Base-by-base conservation (phyloP, 2,113 vertebrate genomes). In the Conger conger region DNA sequence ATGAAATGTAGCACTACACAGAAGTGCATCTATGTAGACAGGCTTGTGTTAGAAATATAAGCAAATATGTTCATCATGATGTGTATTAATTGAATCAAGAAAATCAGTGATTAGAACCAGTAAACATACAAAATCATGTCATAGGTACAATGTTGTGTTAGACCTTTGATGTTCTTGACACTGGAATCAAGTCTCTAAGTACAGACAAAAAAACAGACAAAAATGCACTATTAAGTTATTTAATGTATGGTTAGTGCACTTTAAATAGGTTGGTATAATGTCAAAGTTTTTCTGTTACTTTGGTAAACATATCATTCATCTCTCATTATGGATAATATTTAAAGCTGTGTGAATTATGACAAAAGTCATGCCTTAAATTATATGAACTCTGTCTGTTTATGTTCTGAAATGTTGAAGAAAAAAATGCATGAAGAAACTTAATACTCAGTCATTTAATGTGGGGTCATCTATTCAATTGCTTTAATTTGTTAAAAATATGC, bases 141-240 rank as follows among this genome's bases (percentile, higher is more conserved):
- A 2, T 78, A 3, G 38, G 68, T 73, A 11, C 27, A 33, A 73
- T 73, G 68, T 1, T 37, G 30, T 37, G 13, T 78, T 78, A 20
- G 35, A 78, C 68, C 7, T 78, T 6, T n/a, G 16, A 23, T 37
- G 33, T 78, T 78, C 33, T 20, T 78, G 76, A 38, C 17, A 37
- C 36, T 78, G 37, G 38, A 36, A 23, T 36, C 36, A 73, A 78
- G 18, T 78, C 76, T 78, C 76, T 38, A 18, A 78, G 15, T 37
- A 37, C 38, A 6, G 23, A 63, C 18, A 63, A 63, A 23, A 50
- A 73, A 23, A n/a, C 13, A 73, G 30, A 13, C 27, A n/a, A 68
- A 20, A n/a, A 27, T 73, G 27, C 68, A 30, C 68, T 23, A 78
- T 78, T 37, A 78, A 78, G 76, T 78, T 37, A 78, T 78, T 78